Evolutionary conservation across 2,888 invertebrate genomes (phyloP).

Genomic region (Mesoligia furuncula): DNA sequence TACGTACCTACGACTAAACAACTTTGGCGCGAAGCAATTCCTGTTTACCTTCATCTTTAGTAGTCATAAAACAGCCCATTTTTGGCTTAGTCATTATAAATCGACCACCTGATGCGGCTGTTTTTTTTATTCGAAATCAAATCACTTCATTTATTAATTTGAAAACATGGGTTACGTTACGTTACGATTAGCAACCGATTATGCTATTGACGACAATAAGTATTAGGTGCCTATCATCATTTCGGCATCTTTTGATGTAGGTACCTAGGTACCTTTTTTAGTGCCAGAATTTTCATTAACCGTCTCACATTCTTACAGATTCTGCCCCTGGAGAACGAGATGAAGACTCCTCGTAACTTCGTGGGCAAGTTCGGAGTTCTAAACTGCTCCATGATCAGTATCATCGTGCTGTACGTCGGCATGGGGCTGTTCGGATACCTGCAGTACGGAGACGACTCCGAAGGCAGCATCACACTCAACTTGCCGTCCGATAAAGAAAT

Average conservation of each 20-base stretch:
- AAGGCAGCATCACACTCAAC: slow-evolving; percentile 97
- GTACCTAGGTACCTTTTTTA: not conserved
- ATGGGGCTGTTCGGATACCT: slow-evolving; percentile 98
- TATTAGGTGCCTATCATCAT: not conserved
- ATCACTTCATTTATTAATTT: not conserved
- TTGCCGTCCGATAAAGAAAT: slow-evolving; percentile 91
- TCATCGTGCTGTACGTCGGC: slow-evolving; percentile 95
- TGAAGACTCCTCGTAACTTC: slow-evolving; percentile 96
- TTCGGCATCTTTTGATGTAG: not conserved
- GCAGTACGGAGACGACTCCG: slow-evolving; percentile 93
- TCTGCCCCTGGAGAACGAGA: slow-evolving; percentile 97
- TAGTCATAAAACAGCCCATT: no score
- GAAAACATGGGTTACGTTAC: not conserved
- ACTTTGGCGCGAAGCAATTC: not conserved
- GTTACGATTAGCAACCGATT: not conserved
- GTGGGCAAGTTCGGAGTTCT: slow-evolving; percentile 95
- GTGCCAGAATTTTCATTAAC: not conserved
- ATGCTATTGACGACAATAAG: not conserved
- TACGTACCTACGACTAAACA: not conserved
- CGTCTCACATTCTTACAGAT: slow-evolving; percentile 90
- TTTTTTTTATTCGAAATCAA: not conserved
- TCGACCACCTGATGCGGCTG: not conserved
- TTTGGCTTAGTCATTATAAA: not conserved
- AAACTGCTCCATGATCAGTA: slow-evolving; percentile 95
- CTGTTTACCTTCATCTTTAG: not conserved